Base-by-base conservation (phyloP, 2,888 invertebrate species). In the Bombylius discolor region DNA sequence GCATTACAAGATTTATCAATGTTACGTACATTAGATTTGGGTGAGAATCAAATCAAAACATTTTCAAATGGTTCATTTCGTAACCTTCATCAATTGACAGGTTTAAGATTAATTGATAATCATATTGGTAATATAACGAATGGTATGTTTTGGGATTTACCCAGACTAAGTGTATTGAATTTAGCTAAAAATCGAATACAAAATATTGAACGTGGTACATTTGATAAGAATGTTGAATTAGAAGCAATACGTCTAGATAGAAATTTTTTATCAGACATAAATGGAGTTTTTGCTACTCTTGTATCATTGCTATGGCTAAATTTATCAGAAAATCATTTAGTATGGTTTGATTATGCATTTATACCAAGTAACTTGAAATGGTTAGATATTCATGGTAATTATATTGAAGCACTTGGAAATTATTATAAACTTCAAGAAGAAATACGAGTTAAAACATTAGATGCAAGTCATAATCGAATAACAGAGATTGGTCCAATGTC, bases 301-400 rank as follows among this genome's bases (percentile, higher is more conserved):
- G 83, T 87, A 7, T 87, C 86, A 62, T 78, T 94, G 59, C 77
- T 91, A 67, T 87, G 92, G 86, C 77, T 94, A 59, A 93, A 93
- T 74, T 78, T 94, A 53, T 91, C 91, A 39, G 89, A 90, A 76
- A 93, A 94, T 78, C 89, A 89, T 76, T 78, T 94, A 67, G 87
- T 89, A 63, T 90, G 90, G 89, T 93, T 94, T 73, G 93, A 93
- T 74, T 93, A 90, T 71, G 91, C 92, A 53, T 89, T 93, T 71
- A 85, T 94, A 65, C 93, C 93, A 44, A 85, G 85, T 62, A 90
- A 89, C 73, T 77, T 94, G 56, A 89, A 89, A 74, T 91, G 90
- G 89, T 77, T 94, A 70, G 93, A 93, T 70, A 84, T 93, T 67
- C 92, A 92, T 72, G 86, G 89, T 54, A 94, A 94, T 72, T 89